phyloP scores from a whole-genome alignment of 2,888 invertebrate species.

The Agrilus cyanescens region DNA sequence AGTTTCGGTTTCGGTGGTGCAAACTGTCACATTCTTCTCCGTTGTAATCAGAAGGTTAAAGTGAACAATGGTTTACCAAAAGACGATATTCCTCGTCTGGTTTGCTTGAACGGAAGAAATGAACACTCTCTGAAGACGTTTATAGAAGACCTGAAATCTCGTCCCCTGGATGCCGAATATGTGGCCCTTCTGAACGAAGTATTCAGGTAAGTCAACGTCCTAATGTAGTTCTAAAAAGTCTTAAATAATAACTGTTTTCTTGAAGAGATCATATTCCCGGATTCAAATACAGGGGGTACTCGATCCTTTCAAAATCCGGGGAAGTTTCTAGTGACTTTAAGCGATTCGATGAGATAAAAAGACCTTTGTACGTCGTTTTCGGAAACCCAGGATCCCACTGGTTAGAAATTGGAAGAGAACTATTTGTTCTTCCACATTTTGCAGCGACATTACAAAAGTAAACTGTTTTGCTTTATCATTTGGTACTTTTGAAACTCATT shows the following conservation, averaged over 20 bases:
- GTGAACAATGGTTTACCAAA: slow-evolving; percentile 44
- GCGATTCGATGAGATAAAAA: slow-evolving; percentile 1
- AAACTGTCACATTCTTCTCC: slow-evolving; percentile 61
- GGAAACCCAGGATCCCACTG: not conserved
- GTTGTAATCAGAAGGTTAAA: slow-evolving; percentile 48
- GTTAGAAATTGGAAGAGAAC: slow-evolving; percentile 15
- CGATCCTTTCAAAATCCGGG: slow-evolving; percentile 7
- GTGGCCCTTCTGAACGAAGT: no score
- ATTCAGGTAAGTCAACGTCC: no score
- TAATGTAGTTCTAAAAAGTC: no score
- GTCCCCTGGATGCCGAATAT: slow-evolving; percentile 48
- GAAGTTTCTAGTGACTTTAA: slow-evolving; percentile 2
- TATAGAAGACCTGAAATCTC: slow-evolving; percentile 49
- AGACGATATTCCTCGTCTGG: slow-evolving; percentile 60
- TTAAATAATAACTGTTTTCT: not conserved
- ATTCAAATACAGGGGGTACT: slow-evolving; percentile 7
- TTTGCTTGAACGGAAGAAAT: slow-evolving; percentile 68
- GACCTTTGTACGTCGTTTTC: slow-evolving; percentile 3
- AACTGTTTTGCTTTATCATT: slow-evolving; percentile 12
- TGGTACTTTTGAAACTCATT: no score
- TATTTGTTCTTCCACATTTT: slow-evolving; percentile 65
- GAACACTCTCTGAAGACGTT: slow-evolving; percentile 59
- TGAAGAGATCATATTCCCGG: slow-evolving; percentile 3
- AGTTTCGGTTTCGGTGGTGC: slow-evolving; percentile 92
- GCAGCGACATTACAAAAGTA: slow-evolving; percentile 54